These are phyloP conservation scores for Danio choprae DNA, from an alignment of 2,797 vertebrate genomes.

Conservation along the genomic window DNA sequence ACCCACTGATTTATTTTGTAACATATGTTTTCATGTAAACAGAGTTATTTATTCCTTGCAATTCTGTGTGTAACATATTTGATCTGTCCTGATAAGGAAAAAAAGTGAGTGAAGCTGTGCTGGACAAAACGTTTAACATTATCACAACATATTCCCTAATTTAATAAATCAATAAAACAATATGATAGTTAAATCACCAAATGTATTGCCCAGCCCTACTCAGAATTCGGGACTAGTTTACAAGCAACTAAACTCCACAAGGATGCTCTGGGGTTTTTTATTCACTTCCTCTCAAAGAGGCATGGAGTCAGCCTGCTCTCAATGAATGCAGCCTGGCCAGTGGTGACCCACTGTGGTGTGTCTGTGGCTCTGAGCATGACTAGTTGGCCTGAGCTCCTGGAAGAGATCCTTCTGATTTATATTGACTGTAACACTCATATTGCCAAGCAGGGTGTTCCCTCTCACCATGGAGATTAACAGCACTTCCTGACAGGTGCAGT, in stretches of 20 bases:
- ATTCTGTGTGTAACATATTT: too few relatives aligned
- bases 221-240: conserved; percentile 6
- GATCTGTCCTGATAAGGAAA: too few relatives aligned
- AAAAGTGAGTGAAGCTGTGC: too few relatives aligned
- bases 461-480: conserved; percentile 77
- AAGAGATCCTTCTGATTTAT: conserved; percentile 68
- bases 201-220: too few relatives aligned
- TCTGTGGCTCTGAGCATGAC: conserved; percentile 49
- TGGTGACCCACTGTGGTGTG: conserved; percentile 46
- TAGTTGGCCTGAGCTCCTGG: conserved; percentile 48
- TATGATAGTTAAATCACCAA: too few relatives aligned
- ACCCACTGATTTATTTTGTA: too few relatives aligned
- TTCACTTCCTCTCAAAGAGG: conserved; percentile 8
- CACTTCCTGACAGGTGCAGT: conserved; percentile 75
- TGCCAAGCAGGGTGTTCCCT: conserved; percentile 64
- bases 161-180: too few relatives aligned
- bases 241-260: not conserved
- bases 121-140: too few relatives aligned
- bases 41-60: too few relatives aligned
- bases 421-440: conserved; percentile 54
- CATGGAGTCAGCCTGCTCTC: not conserved
- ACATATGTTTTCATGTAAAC: too few relatives aligned
- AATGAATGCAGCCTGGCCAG: conserved; percentile 35
- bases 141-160: too few relatives aligned
- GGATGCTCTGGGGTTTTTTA: not conserved